Base-by-base conservation (phyloP, 2,888 invertebrate genomes). In the Macrophya annulata region DNA sequence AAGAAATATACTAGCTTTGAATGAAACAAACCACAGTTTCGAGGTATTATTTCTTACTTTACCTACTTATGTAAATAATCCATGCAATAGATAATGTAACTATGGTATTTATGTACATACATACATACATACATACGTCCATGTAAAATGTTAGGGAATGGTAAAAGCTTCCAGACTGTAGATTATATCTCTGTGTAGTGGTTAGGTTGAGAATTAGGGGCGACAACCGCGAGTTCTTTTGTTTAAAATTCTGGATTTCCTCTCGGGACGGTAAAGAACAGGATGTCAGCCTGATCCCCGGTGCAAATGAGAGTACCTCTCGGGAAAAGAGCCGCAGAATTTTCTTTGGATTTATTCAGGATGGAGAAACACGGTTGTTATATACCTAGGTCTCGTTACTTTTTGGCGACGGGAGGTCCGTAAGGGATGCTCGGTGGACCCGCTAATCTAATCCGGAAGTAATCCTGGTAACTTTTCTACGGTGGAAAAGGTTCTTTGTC, bases 381-480 rank as follows among this genome's bases (percentile, higher is more conserved):
- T 81, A 81, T 43, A 81, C 25, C n/a, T 25, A 17, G 15, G 55
- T 74, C 81, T 59, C 62, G 59, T 81, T 81, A 62, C 81, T 81
- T 81, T 81, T 81, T 15, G 81, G 40, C 81, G 43, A 62, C 59
- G 81, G 81, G 59, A 62, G 62, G 43, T n/a, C 43, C 81, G 81
- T 51, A 43, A 81, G 62, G 62, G 62, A 81, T 62, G 81, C 40
- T 59, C 59, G 62, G 43, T 43, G 62, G 62, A 77, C 77, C 55
- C 59, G 81, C 81, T 81, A 81, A 81, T 81, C 81, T 81, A 81
- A 81, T 81, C 59, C 81, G 21, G 59, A 81, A 81, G 81, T 81
- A 81, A 81, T 81, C 59, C 81, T n/a, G 81, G 81, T 62, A 81
- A 81, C 62, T 81, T 81, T 81, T 21, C 51, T 43, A 79, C 81